These are phyloP conservation scores for Trichopoda pennipes DNA, from an alignment of 2,888 invertebrate species.

Conservation along the genomic window DNA sequence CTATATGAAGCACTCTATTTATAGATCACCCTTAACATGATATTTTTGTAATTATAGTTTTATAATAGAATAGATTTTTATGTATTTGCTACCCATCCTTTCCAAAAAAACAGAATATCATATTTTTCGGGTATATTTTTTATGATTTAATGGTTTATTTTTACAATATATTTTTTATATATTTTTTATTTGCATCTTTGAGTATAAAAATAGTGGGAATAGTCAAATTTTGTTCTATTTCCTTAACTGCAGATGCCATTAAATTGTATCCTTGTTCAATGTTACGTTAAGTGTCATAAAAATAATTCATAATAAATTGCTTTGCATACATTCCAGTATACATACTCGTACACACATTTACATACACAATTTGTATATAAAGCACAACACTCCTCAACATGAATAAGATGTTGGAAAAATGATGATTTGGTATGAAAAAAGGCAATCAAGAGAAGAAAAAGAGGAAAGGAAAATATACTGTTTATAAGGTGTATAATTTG, in stretches of 20 bases:
- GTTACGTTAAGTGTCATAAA: conserved; percentile 80
- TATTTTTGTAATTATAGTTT: too few species aligned
- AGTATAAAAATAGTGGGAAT: conserved; percentile 26
- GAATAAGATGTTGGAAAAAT: conserved; percentile 10
- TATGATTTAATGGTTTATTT: too few species aligned
- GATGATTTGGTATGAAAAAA: conserved; percentile 25
- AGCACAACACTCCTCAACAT: not conserved
- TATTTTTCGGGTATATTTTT: not conserved
- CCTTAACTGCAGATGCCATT: conserved; percentile 59
- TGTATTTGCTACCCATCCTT: not conserved
- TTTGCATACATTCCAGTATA: conserved; percentile 72
- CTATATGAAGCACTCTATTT: too few species aligned
- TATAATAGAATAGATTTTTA: not conserved
- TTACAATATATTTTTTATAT: not conserved
- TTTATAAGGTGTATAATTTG: conserved; percentile 80
- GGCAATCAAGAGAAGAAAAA: conserved; percentile 14
- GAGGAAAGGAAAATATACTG: conserved; percentile 58
- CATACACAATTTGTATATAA: not conserved
- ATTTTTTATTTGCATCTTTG: conserved; percentile 24
- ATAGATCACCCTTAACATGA: too few species aligned
- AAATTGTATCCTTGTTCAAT: conserved; percentile 72
- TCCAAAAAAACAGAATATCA: conserved; percentile 1
- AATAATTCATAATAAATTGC: conserved; percentile 81
- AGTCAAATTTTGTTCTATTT: conserved; percentile 31
- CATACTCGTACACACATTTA: not conserved